Conservation (phyloP, 2,797 vertebrate genomes). For the Scolopax rusticola region DNA sequence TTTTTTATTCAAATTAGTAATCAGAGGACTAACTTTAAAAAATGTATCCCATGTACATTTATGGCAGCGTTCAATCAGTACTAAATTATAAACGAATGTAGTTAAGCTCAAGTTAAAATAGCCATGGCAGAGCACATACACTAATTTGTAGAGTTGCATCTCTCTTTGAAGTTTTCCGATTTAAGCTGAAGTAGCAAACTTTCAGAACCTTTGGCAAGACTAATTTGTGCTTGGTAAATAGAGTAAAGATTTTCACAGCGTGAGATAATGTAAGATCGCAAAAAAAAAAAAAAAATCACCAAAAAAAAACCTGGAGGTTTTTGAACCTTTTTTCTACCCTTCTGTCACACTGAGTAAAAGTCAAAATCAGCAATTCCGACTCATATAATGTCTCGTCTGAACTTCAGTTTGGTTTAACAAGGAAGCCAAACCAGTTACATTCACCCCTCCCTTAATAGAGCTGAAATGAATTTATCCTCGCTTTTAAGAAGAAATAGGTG, state of each 20-base stretch:
- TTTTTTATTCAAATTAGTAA: slow-evolving; percentile 92
- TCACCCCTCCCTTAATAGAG: slow-evolving; percentile 52
- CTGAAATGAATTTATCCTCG: slow-evolving; percentile 56
- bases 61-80: slow-evolving; percentile 79
- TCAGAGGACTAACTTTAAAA: slow-evolving; percentile 86
- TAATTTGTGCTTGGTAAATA: slow-evolving; percentile 80
- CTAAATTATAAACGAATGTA: slow-evolving; percentile 84
- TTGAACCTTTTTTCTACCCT: slow-evolving; percentile 40
- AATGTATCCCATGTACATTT: slow-evolving; percentile 79
- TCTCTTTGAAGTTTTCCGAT: slow-evolving; percentile 74
- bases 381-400: slow-evolving; percentile 61
- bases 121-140: slow-evolving; percentile 12
- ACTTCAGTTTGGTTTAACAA: slow-evolving; percentile 58
- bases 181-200: slow-evolving; percentile 70
- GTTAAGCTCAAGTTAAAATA: slow-evolving; percentile 77
- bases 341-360: slow-evolving; percentile 53
- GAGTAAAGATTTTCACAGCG: slow-evolving; percentile 77
- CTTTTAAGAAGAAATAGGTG: slow-evolving; percentile 69
- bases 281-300: background rate
- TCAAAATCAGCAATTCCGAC: slow-evolving; percentile 70
- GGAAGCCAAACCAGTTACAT: slow-evolving; percentile 49
- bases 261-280: slow-evolving; percentile 43
- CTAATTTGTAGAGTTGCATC: slow-evolving; percentile 65
- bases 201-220: slow-evolving; percentile 76
- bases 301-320: slow-evolving; percentile 10